phyloP scores from a whole-genome alignment of 2,113 vertebrate genomes.

The Sterna hirundo region DNA sequence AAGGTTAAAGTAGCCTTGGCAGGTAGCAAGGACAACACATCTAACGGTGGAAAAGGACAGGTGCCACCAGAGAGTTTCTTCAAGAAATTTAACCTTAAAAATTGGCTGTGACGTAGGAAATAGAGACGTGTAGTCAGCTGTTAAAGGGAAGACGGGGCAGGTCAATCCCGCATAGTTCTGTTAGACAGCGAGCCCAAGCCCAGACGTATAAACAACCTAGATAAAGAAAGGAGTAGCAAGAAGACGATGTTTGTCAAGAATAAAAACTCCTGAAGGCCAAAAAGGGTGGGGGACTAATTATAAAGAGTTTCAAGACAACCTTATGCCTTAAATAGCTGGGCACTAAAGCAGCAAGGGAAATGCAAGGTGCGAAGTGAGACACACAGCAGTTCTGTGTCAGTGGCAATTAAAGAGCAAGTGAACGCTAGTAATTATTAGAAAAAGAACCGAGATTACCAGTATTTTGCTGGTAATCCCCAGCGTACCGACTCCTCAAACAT shows the following conservation, averaged over 20 bases:
- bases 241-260: background rate
- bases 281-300: background rate
- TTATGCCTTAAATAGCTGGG: background rate
- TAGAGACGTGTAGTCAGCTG: background rate
- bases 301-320: background rate
- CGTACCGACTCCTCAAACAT: fast-evolving
- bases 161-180: background rate
- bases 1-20: background rate
- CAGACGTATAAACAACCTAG: background rate
- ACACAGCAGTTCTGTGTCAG: background rate
- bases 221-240: background rate
- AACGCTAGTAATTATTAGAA: background rate
- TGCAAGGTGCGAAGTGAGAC: background rate
- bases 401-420: background rate
- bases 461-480: background rate
- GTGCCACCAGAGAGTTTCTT: background rate
- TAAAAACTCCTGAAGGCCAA: background rate
- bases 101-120: background rate
- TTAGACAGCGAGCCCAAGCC: background rate
- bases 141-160: background rate
- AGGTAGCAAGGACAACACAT: background rate
- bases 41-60: background rate
- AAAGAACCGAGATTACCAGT: background rate
- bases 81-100: background rate
- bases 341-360: background rate